Evolutionary conservation across 2,797 vertebrate genomes (phyloP), one percentile per base, ranked within the genome.

Genomic region (Rhodeus uyekii): DNA sequence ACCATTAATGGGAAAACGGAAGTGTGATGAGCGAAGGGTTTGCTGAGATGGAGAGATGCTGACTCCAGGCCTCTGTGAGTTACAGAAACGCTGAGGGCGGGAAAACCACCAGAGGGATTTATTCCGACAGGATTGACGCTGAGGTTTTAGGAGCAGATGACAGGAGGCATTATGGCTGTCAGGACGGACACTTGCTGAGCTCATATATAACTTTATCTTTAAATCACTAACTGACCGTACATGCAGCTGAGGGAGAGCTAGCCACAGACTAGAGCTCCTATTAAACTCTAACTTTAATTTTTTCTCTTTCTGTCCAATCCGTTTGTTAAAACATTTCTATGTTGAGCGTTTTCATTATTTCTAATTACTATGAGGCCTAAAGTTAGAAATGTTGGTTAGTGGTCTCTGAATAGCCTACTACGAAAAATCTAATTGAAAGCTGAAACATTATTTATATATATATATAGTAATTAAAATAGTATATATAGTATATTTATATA

Each of bases 41-140:
- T 82, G 80, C 83, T 48, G 83, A 79, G 81, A 83, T 83, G 84
- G 67, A 8, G 64, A 85, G 80, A 75, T 83, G 84, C 84, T 86
- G 84, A 83, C 76, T 76, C 29, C 69, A 78, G 81, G n/a, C 71
- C 53, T 74, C 64, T 50, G 61, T 8, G 63, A 78, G 76, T 69
- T 79, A 39, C 55, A 60, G 80, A 87, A 86, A 78, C 72, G 87
- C 87, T 83, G 85, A 87, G 87, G 76, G 73, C 12, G 36, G 74
- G 80, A 42, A 75, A 84, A 76, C 63, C 82, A 77, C 36, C 58
- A 44, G 58, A 82, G 46, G 58, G 83, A 87, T 84, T 86, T 84
- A 85, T 82, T 85, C 46, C 27, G 60, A n/a, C 65, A 27, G 12
- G 39, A 67, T 74, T 85, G 82, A 72, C 46, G 81, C 71, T 34